phyloP scores from a whole-genome alignment of 2,113 vertebrate species.

The Eclectus roratus region DNA sequence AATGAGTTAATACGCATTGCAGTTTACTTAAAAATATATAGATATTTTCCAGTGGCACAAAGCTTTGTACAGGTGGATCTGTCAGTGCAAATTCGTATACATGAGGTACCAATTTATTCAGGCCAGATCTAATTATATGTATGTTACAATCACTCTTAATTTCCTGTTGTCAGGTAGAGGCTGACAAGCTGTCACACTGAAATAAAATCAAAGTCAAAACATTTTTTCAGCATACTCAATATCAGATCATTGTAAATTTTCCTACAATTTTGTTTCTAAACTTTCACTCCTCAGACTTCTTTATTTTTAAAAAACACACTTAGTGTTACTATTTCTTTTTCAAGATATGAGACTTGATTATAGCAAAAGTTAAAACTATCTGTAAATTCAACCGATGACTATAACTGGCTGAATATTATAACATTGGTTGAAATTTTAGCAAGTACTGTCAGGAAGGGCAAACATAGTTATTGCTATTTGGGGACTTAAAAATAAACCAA shows the following conservation, averaged over 20 bases:
- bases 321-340: background rate
- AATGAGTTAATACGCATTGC: background rate
- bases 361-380: background rate
- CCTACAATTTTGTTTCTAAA: background rate
- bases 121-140: conserved; percentile 61
- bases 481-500: conserved; percentile 41
- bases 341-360: conserved; percentile 7
- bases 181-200: background rate
- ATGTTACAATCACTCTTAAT: conserved; percentile 31
- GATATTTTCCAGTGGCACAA: conserved; percentile 61
- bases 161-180: conserved; percentile 29
- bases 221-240: background rate
- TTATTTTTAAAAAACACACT: background rate
- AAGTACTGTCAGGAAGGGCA: conserved; percentile 52
- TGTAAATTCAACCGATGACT: conserved; percentile 44
- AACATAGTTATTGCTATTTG: conserved; percentile 76
- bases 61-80: conserved; percentile 58
- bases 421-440: conserved; percentile 40
- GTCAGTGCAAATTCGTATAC: conserved; percentile 71
- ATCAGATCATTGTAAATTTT: background rate
- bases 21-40: conserved; percentile 26
- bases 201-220: conserved; percentile 12
- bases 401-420: conserved; percentile 62
- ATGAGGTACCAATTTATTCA: conserved; percentile 71
- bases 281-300: background rate